Evolutionary conservation across 2,888 invertebrate genomes (phyloP), one percentile per base, ranked within the genome.

Genomic region (Hyposoter didymator): DNA sequence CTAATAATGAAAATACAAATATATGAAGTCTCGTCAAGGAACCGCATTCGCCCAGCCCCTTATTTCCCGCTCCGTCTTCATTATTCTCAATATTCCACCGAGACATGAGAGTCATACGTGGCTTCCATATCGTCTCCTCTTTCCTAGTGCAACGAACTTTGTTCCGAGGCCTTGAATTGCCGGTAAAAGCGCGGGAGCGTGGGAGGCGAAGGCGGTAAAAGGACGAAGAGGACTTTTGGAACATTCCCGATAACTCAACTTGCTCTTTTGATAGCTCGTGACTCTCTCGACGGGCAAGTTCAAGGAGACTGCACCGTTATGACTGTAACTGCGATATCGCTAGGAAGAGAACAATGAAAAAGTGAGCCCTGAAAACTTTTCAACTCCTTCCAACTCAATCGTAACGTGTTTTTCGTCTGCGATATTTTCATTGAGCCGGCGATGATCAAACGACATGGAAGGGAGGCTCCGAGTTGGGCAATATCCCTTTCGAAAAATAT

Each of bases 321-420:
- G 32, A 64, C 76, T 76, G 49, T 43, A 75, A 82, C 49, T 64
- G 43, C 76, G 82, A 78, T 66, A 73, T 83, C 67, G 67, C 35
- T n/a, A 32, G 22, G n/a, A 43, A 32, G 5, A 28, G 78, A 83
- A 67, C 59, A 62, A 84, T 43, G 74, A 69, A 59, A 55, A 59
- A 49, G 22, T 7, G n/a, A 32, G 52, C 14, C 59, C 35, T 47
- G 32, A 79, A 49, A 69, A 67, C 39, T 69, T 67, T 47, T 4
- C 1, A 10, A 12, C 47, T 59, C 17, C 62, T 67, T 35, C 5
- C 28, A 28, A 59, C 28, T 28, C 10, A 59, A 59, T 59, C 59
- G 59, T 59, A 28, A 59, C 28, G 59, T 22, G 14, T 28, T 59
- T 28, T 59, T 6, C 59, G 12, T 59, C 14, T 14, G 14, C 59